Evolutionary conservation across 1,140 invertebrate genomes (phyloP), one percentile per base, ranked within the genome.

Genomic region (Drosophila navojoa): DNA sequence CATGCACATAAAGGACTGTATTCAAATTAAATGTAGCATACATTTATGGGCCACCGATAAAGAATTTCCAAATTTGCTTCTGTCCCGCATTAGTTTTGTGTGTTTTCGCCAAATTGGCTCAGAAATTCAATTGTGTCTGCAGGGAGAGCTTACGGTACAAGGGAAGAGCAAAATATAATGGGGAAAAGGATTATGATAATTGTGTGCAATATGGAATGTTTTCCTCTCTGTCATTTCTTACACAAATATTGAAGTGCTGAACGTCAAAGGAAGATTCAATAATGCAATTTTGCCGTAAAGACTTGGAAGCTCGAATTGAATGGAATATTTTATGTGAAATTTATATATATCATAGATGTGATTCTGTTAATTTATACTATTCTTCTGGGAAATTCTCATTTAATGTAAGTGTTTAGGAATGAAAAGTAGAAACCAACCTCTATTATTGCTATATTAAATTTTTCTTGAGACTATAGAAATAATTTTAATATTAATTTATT

Each of bases 11-110:
- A 85, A 63, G 42, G 71, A 50, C 29, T 72, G 44, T 49, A 64
- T 59, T 63, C 40, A 69, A 77, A 70, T 62, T 78, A 86, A 87
- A 86, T 87, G 75, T 87, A 85, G 82, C 81, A 87, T 63, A 81
- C 75, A 76, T 81, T 87, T 70, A 78, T 87, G 82, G 67, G 75
- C 71, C 40, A 72, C 22, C 11, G 49, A 27, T 53, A 50, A 68
- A 49, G 59, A 64, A 69, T 77, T 62, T 66, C 47, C 22, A 53
- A 54, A 57, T 42, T 55, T 58, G 53, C 13, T 59, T 59, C 42
- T 13, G 10, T 47, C 35, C 29, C 13, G 47, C 45, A 72, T 54
- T 67, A 62, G 50, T 76, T 72, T 60, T 29, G 45, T 16, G 52
- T n/a, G 40, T 35, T 52, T 75, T 64, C 40, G 29, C 42, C 9